Evolutionary conservation across 2,113 vertebrate species (phyloP), one percentile per base, ranked within the genome.

Genomic region (Himantopus leucocephalus): DNA sequence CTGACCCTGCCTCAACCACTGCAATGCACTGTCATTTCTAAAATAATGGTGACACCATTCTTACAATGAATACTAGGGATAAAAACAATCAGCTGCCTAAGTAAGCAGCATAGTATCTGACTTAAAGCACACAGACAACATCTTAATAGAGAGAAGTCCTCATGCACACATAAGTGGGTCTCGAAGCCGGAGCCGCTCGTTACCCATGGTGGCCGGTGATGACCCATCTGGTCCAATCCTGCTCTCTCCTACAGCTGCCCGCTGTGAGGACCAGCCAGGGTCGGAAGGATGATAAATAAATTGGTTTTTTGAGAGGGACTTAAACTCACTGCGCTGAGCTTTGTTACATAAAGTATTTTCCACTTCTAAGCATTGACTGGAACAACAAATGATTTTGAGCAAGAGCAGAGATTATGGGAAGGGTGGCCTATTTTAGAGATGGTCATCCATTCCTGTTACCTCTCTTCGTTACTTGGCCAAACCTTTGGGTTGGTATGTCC

Each of bases 171-270:
- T 0, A 0, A n/a, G 29, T 6, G 32, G 14, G 3, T 76, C 41
- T 67, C 3, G 0, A n/a, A 72, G 20, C 17, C 2, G 2, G 68
- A 58, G 43, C 45, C 0, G 3, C 34, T 67, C 1, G 0, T 73
- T n/a, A 27, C 10, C 20, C 1, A 0, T 0, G 2, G 2, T 64
- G 37, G 13, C 20, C 1, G 0, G 4, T 52, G 35, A 37, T 0
- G 4, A 47, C 12, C 10, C 4, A 0, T 17, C 9, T 2, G 14
- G 29, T 59, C 85, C 10, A 2, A 21, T 29, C 27, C 37, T 30
- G 8, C 23, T 79, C 39, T 29, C 5, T 74, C n/a, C 37, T 18
- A 6, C 6, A 32, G 14, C 41, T 64, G 26, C 41, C 45, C 43
- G 16, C 27, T 0, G 0, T 16, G 10, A 78, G 41, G 41, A 67